Conservation (phyloP, 2,113 vertebrate genomes). For the Lepus timidus region DNA sequence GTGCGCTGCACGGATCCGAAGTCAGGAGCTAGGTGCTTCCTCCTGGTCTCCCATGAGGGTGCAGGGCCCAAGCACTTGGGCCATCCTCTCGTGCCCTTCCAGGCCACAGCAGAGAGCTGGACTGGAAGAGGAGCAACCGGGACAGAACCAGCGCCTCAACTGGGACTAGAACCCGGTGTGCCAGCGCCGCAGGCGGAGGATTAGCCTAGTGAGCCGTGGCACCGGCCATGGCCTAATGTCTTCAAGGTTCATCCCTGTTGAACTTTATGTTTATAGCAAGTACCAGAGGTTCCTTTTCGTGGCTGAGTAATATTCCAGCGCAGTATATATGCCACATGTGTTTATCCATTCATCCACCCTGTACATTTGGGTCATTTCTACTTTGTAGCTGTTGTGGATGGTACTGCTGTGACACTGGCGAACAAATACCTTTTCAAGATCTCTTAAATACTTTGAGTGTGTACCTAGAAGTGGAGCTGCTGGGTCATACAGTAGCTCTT, state of each 20-base stretch:
- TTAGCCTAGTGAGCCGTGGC: too few species aligned
- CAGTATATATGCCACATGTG: background rate
- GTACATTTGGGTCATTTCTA: background rate
- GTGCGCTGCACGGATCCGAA: too few species aligned
- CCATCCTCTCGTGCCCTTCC: too few species aligned
- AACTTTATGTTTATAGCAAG: background rate
- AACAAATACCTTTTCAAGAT: background rate
- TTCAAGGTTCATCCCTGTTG: background rate
- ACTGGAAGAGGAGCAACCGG: too few species aligned
- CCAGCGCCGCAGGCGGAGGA: too few species aligned
- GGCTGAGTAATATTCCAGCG: background rate
- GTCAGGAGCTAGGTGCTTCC: too few species aligned
- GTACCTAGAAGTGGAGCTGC: background rate
- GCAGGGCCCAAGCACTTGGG: too few species aligned
- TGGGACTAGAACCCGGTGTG: too few species aligned
- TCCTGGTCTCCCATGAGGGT: too few species aligned
- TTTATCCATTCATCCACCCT: background rate
- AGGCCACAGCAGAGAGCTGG: too few species aligned
- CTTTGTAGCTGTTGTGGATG: background rate
- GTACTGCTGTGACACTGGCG: background rate
- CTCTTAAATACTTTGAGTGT: background rate
- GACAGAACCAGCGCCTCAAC: too few species aligned
- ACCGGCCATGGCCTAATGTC: background rate
- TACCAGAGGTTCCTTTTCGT: conserved; percentile 28
- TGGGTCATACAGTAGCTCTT: background rate